Evolutionary conservation across 1,140 invertebrate genomes (phyloP), one percentile per base, ranked within the genome.

Genomic region (Tetramorium alpestre): DNA sequence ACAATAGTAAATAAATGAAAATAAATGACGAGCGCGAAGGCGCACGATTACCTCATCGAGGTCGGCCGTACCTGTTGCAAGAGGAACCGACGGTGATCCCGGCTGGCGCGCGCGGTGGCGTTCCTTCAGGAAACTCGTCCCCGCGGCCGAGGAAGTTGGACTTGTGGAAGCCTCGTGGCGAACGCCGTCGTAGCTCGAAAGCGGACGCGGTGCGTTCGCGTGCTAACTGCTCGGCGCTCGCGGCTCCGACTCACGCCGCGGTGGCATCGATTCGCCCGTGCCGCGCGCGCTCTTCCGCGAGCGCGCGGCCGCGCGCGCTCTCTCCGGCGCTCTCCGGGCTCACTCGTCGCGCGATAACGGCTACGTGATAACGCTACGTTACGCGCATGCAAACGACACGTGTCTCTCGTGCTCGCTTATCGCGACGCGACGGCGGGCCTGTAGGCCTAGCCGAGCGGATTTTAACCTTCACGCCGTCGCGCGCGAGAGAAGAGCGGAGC

Each of bases 261-360:
- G 44, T 25, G 58, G 6, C 82, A 78, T 85, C 73, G 82, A 85
- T 85, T 85, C 58, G 38, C 75, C 25, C 25, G 10, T 6, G 62
- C 33, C 72, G 25, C 28, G 69, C 11, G 13, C 47, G 51, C 11
- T 47, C 44, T 47, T 6, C 7, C 10, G 44, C 44, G 44, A 47
- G 44, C 44, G 28, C 28, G 28, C 28, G 28, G 62, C 33, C 70
- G 25, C 25, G 69, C 11, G 11, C 47, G 51, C 10, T 47, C 44
- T 47, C 44, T 28, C 7, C 10, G 44, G 44, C 44, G 47, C 13
- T 11, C 11, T 49, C 47, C 41, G 41, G 67, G 56, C 10, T 62
- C 69, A 72, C 72, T 64, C 41, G 62, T 33, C 49, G 72, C 84
- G 76, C 64, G 73, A 84, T 75, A 86, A 76, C 89, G 47, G 62